phyloP scores from a whole-genome alignment of 2,113 vertebrate genomes.

The Notothenia rossii region DNA sequence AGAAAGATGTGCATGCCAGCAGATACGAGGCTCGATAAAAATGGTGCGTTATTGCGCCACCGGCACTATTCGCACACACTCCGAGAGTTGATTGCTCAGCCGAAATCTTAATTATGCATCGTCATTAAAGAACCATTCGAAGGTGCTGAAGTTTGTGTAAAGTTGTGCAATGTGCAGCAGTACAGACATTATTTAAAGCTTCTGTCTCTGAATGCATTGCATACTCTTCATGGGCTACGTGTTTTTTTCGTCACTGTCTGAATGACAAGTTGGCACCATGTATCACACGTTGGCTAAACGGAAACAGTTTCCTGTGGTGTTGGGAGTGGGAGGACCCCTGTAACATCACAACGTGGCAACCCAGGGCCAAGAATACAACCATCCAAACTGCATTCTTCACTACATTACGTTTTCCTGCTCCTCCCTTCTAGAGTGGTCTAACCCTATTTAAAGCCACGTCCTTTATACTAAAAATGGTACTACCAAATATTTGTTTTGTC shows the following conservation, averaged over 20 bases:
- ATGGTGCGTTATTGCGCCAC: slow-evolving; percentile 19
- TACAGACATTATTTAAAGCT: not conserved
- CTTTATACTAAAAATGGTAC: not conserved
- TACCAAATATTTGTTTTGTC: not conserved
- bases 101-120: slow-evolving; percentile 60
- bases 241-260: not conserved
- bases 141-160: slow-evolving; percentile 5
- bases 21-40: slow-evolving; percentile 11
- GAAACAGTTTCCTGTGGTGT: slow-evolving; percentile 46
- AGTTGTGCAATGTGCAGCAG: slow-evolving; percentile 1
- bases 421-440: slow-evolving; percentile 24
- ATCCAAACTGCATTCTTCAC: slow-evolving; percentile 35
- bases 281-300: slow-evolving; percentile 54
- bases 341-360: slow-evolving; percentile 84
- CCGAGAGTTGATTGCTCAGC: slow-evolving; percentile 31
- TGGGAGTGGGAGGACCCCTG: slow-evolving; percentile 75
- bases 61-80: slow-evolving; percentile 33
- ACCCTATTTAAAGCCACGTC: slow-evolving; percentile 9
- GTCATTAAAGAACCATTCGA: slow-evolving; percentile 45
- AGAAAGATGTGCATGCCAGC: slow-evolving; percentile 52
- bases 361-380: slow-evolving; percentile 71
- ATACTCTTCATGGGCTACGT: slow-evolving; percentile 11
- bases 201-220: not conserved
- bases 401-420: slow-evolving; percentile 28
- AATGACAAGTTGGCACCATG: slow-evolving; percentile 62